Evolutionary conservation across 2,888 invertebrate species (phyloP), one percentile per base, ranked within the genome.

Genomic region (Cylindroiulus punctatus): DNA sequence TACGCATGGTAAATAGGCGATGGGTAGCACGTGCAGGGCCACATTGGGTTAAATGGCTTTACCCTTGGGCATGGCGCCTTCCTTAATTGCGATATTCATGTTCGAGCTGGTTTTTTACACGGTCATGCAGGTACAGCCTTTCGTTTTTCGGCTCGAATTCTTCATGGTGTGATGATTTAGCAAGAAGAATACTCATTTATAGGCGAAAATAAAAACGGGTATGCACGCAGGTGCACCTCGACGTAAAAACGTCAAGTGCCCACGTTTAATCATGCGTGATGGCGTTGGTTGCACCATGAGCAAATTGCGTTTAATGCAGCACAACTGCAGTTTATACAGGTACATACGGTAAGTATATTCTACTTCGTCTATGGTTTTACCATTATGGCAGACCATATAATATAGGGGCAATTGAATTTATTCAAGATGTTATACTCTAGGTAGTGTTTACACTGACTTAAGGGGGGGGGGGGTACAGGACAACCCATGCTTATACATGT

Each of bases 11-110:
- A 26, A 65, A 65, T 65, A 26, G 65, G 26, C 65, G 65, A 65
- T 65, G 65, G 65, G 26, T 65, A 65, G 65, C 65, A 65, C 65
- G 65, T 65, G 65, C 65, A 65, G 65, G 65, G 65, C 65, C 65
- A 65, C 65, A 65, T 65, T 65, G 65, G 65, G 65, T 65, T 65
- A 65, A 65, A 65, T 26, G 65, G 65, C 65, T 65, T 65, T 65
- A 65, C 65, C 65, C 65, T 65, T 65, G 65, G 65, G 65, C 65
- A 65, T 65, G 65, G 65, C 26, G 65, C 65, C 65, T 65, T 22
- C 65, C 65, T 65, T 65, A 65, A 65, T 65, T 65, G 65, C 65
- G 65, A 65, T 65, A 65, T 65, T 65, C 65, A 65, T 65, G 65
- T 65, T 26, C 26, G 5, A n/a, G 65, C 65, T 65, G 65, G 7